Percentiles rank a stretch among this genome's conserved stretches.
These are phyloP conservation scores for Nomia melanderi DNA, from an alignment of 1,140 invertebrate genomes.

Conservation along the genomic window DNA sequence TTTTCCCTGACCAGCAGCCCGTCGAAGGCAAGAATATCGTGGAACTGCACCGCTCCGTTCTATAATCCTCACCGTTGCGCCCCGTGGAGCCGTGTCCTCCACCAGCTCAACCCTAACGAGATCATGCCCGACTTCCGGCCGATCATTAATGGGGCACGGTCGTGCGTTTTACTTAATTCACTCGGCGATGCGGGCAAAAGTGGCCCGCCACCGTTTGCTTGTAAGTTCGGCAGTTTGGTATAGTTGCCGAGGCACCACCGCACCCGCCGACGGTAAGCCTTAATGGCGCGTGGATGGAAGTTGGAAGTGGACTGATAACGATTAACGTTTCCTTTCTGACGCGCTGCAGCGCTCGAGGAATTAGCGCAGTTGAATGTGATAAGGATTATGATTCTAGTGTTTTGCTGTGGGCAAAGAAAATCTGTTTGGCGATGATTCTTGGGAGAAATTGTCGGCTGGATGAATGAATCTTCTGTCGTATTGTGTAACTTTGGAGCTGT, in stretches of 20 bases:
- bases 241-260: too few species aligned
- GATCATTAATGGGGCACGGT: constrained; percentile 1
- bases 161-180: constrained; percentile 17
- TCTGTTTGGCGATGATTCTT: too few species aligned
- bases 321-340: neutral
- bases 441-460: too few species aligned
- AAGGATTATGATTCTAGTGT: neutral
- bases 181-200: neutral
- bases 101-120: neutral
- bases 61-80: neutral
- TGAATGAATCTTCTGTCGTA: too few species aligned
- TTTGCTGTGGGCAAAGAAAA: too few species aligned
- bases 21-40: constrained; percentile 17
- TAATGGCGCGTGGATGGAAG: neutral
- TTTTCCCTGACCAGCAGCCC: constrained; percentile 9
- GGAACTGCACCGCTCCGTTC: neutral
- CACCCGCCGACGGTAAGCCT: too few species aligned
- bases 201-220: neutral
- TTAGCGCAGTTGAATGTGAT: neutral
- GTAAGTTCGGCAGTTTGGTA: constrained; percentile 6
- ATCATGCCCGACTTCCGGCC: constrained; percentile 1
- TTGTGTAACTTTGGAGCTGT: too few species aligned
- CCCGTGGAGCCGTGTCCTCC: too few species aligned
- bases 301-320: neutral
- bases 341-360: neutral